phyloP scores from a whole-genome alignment of 2,797 vertebrate species.

The Clarias fuscus region DNA sequence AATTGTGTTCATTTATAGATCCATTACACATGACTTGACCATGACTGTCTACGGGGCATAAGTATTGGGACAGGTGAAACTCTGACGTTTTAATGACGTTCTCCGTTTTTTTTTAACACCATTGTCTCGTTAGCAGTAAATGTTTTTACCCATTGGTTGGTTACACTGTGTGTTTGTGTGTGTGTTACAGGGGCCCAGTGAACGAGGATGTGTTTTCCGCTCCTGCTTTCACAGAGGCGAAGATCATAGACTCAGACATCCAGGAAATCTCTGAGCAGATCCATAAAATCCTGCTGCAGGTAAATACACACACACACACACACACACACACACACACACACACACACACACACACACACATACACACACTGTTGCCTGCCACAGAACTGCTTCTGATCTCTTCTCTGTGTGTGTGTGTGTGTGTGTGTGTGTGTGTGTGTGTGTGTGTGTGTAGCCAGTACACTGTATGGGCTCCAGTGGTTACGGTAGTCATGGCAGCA shows the following conservation, averaged over 20 bases:
- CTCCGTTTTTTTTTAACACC: no score
- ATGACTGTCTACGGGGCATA: no score
- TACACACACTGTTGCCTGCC: not conserved
- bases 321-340: not conserved
- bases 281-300: constrained; percentile 88
- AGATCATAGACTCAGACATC: constrained; percentile 77
- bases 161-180: not conserved
- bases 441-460: constrained; percentile 78
- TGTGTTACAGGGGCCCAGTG: constrained; percentile 82
- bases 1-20: no score
- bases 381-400: not conserved
- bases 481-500: constrained; percentile 88
- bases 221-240: constrained; percentile 70
- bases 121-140: not conserved
- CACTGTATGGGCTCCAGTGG: constrained; percentile 88
- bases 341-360: not conserved
- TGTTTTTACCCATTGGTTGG: not conserved
- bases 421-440: constrained; percentile 7
- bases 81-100: not conserved
- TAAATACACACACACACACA: constrained; percentile 54
- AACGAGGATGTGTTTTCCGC: constrained; percentile 90
- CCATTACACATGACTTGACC: not conserved
- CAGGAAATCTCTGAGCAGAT: constrained; percentile 93
- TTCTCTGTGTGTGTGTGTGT: constrained; percentile 28
- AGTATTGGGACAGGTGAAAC: no score